Conservation (phyloP, 1,140 invertebrate genomes). For the Harpegnathos saltator region DNA sequence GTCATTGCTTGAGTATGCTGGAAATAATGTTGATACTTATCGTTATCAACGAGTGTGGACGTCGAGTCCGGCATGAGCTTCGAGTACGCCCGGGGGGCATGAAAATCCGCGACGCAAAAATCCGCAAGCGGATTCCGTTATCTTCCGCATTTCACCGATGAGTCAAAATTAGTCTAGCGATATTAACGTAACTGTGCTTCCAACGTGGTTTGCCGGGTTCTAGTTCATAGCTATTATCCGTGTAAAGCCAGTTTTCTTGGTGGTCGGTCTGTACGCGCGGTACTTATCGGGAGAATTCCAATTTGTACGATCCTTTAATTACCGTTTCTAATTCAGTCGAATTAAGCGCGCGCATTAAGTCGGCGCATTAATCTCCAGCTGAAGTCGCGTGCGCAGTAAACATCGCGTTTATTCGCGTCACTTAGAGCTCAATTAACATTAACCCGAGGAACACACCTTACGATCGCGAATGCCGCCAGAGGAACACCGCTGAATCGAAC, state of each 20-base stretch:
- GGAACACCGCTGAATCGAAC: no score
- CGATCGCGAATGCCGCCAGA: neutral
- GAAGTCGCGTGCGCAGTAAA: neutral
- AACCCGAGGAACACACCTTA: neutral
- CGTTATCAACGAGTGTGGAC: no score
- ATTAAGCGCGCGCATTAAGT: slow-evolving; percentile 12
- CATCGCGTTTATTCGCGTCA: neutral
- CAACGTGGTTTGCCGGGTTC: slow-evolving; percentile 36
- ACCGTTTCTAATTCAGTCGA: slow-evolving; percentile 4
- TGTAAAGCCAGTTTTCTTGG: slow-evolving; percentile 33
- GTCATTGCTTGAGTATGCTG: no score
- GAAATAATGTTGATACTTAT: no score
- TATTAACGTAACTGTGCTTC: slow-evolving; percentile 61
- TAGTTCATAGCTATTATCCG: slow-evolving; percentile 54
- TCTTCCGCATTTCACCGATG: slow-evolving; percentile 51
- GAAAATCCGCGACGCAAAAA: slow-evolving; percentile 39
- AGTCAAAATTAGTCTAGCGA: slow-evolving; percentile 57
- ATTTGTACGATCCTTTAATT: slow-evolving; percentile 19
- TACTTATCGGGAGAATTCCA: slow-evolving; percentile 6
- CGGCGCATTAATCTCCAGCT: neutral
- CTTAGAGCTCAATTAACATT: slow-evolving; percentile 18
- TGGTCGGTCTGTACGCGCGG: slow-evolving; percentile 13
- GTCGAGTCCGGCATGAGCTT: neutral
- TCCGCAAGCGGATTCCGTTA: slow-evolving; percentile 24
- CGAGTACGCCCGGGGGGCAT: neutral